phyloP scores from a whole-genome alignment of 2,888 invertebrate species.

The Lithophane semibrunnea region DNA sequence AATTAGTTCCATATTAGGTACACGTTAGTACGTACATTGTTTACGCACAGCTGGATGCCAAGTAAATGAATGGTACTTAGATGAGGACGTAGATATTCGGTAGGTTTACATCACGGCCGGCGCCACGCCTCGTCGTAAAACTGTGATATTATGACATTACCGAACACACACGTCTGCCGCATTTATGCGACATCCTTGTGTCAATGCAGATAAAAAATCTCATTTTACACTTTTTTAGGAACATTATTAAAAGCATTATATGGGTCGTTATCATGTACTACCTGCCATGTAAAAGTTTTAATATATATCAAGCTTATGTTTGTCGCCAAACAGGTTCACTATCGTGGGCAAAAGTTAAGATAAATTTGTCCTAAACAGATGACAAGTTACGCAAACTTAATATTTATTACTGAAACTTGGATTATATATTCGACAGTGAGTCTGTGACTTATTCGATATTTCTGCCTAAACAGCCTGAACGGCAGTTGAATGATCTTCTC shows the following conservation, averaged over 20 bases:
- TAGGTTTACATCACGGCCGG: slow-evolving; percentile 46
- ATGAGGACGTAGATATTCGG: slow-evolving; percentile 54
- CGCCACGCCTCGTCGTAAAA: slow-evolving; percentile 62
- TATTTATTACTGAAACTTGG: slow-evolving; percentile 51
- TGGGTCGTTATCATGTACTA: slow-evolving; percentile 4
- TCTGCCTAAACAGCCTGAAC: not conserved
- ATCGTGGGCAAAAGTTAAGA: slow-evolving; percentile 21
- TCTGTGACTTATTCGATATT: slow-evolving; percentile 9
- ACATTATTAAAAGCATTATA: slow-evolving; percentile 29
- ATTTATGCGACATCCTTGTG: slow-evolving; percentile 51
- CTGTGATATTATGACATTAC: slow-evolving; percentile 64
- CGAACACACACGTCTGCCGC: slow-evolving; percentile 50
- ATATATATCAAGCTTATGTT: slow-evolving; percentile 14
- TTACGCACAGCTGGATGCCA: slow-evolving; percentile 62
- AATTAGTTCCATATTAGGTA: slow-evolving; percentile 48
- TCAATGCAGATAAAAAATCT: slow-evolving; percentile 63
- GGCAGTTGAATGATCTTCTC: slow-evolving; percentile 8
- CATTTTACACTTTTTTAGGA: slow-evolving; percentile 49
- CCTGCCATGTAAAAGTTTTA: slow-evolving; percentile 10
- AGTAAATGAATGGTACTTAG: slow-evolving; percentile 59
- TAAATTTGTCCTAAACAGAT: slow-evolving; percentile 23
- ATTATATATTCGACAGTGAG: slow-evolving; percentile 27
- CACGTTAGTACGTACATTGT: slow-evolving; percentile 48
- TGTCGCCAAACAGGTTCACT: slow-evolving; percentile 22
- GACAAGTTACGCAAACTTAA: slow-evolving; percentile 28